Conservation (phyloP, 2,113 vertebrate species). For the Tenebrosternarchus preto region DNA sequence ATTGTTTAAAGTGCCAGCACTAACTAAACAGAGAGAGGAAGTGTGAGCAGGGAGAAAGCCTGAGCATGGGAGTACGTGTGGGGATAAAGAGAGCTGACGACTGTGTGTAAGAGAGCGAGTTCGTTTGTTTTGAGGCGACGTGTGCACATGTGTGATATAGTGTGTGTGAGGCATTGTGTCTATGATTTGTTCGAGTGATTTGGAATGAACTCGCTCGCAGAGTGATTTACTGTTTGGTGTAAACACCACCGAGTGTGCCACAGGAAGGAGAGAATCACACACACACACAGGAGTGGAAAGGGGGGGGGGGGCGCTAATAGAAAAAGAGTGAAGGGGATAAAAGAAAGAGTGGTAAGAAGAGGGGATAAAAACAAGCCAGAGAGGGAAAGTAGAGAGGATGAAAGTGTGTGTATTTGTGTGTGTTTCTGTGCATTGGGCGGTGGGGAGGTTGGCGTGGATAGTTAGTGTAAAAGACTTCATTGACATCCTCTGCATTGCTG, state of each 20-base stretch:
- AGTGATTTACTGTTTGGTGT: slow-evolving; percentile 6
- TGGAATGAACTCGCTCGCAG: not conserved
- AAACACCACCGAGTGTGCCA: not conserved
- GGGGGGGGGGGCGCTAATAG: not conserved
- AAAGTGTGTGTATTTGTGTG: not conserved
- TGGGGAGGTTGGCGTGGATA: not conserved
- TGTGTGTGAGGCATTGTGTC: not conserved
- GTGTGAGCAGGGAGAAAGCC: too few species aligned
- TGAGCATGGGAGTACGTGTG: too few species aligned
- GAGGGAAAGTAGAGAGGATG: not conserved
- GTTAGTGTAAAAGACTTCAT: slow-evolving; percentile 8
- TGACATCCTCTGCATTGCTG: not conserved
- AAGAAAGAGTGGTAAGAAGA: not conserved
- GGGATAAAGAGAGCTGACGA: not conserved
- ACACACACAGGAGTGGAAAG: not conserved
- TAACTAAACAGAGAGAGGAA: too few species aligned
- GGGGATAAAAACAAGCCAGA: not conserved
- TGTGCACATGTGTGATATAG: not conserved
- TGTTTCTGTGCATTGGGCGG: not conserved
- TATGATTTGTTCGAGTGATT: not conserved
- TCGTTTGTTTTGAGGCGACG: not conserved
- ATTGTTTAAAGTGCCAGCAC: not conserved
- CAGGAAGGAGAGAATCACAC: not conserved
- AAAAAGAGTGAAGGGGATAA: not conserved
- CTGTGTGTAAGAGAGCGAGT: not conserved